Evolutionary conservation across 2,797 vertebrate species (phyloP).

Genomic region (Rhinogobio ventralis): DNA sequence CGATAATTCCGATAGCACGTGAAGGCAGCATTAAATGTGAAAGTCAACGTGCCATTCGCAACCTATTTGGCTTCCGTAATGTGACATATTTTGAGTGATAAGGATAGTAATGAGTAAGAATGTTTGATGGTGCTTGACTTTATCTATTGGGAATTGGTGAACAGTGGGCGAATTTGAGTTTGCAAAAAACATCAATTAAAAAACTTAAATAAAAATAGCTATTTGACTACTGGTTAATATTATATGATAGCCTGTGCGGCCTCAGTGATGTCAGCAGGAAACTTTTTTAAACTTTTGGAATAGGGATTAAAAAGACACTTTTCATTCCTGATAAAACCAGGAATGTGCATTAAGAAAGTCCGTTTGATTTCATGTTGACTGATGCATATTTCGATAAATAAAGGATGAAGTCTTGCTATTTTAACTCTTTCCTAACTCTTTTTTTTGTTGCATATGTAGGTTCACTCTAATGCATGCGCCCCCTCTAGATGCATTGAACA

Average conservation of each 20-base stretch:
- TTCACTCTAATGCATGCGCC: conserved; percentile 75
- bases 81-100: not conserved
- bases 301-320: not conserved
- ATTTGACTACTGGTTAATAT: not conserved
- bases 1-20: no score
- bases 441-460: conserved; percentile 40
- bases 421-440: conserved; percentile 16
- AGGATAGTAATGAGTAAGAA: not conserved
- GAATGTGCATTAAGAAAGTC: not conserved
- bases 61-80: not conserved
- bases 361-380: not conserved
- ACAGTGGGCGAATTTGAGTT: not conserved
- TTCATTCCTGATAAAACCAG: not conserved
- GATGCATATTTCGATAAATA: conserved; percentile 4
- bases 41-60: not conserved
- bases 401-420: not conserved
- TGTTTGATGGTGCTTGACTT: not conserved
- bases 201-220: not conserved
- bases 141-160: not conserved
- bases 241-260: not conserved
- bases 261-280: not conserved
- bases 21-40: not conserved
- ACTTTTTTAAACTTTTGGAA: not conserved
- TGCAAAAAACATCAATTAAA: not conserved
- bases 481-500: conserved; percentile 75